Evolutionary conservation across 2,888 invertebrate species (phyloP).

Genomic region (Mythimna vitellina): DNA sequence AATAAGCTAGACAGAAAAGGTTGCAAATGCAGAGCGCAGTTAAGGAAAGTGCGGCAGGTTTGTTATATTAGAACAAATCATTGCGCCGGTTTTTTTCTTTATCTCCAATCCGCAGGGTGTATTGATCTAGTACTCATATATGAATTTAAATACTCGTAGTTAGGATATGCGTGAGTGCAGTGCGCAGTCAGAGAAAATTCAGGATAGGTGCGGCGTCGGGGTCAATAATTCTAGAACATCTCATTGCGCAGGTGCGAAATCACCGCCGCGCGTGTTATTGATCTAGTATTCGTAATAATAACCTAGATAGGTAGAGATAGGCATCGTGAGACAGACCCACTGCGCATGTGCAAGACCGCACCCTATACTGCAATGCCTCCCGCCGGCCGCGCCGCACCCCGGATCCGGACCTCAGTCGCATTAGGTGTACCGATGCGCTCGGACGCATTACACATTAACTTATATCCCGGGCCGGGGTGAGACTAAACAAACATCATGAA

Average conservation of each 20-base stretch:
- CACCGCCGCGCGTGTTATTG: not conserved
- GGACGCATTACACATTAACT: not conserved
- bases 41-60: no score
- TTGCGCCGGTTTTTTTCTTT: not conserved
- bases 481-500: not conserved
- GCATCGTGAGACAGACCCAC: not conserved
- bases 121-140: constrained; percentile 18
- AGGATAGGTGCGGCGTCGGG: no score
- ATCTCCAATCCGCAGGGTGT: no score
- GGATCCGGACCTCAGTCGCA: not conserved
- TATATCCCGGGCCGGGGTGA: not conserved
- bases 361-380: not conserved
- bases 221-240: not conserved
- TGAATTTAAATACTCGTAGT: not conserved
- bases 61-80: not conserved
- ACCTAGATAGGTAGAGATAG: not conserved
- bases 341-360: not conserved
- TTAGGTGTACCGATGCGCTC: not conserved
- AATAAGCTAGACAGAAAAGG: no score
- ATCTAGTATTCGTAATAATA: constrained; percentile 1
- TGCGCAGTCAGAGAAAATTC: not conserved
- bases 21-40: no score
- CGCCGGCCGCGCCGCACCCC: not conserved
- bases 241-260: not conserved
- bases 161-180: not conserved